Evolutionary conservation across 92 coral and sea anemone species (phyloP).

Genomic region (Hydrozoanthus gracilis): DNA sequence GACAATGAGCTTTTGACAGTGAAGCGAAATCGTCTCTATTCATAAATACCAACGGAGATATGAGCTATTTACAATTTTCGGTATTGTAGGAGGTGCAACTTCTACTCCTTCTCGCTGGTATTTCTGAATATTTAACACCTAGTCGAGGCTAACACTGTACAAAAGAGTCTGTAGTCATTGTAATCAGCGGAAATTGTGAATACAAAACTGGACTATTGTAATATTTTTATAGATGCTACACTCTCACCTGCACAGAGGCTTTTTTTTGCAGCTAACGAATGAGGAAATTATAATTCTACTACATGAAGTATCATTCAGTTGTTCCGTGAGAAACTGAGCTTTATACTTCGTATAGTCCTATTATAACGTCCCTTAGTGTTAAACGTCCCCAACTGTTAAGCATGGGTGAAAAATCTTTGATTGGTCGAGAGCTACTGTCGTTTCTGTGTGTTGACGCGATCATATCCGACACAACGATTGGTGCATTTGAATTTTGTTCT

Average conservation of each 20-base stretch:
- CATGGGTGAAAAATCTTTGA: not conserved
- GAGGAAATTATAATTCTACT: constrained; percentile 18
- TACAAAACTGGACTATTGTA: no score
- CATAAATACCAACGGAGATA: no score
- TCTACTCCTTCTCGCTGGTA: no score
- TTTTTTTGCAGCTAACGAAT: constrained; percentile 12
- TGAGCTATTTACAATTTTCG: no score
- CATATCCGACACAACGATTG: not conserved
- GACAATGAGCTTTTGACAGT: no score
- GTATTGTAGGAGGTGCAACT: no score
- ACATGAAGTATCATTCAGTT: constrained; percentile 14
- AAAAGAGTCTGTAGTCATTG: no score
- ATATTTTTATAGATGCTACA: no score
- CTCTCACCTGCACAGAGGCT: constrained; percentile 24
- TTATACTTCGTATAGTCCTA: constrained; percentile 17
- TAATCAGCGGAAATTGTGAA: no score
- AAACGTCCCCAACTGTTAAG: not conserved
- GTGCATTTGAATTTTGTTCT: not conserved
- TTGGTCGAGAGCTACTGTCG: not conserved
- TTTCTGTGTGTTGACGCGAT: not conserved
- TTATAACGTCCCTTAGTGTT: constrained; percentile 17
- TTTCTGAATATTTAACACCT: no score
- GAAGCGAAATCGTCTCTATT: no score
- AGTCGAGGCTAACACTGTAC: no score
- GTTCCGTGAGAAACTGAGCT: constrained; percentile 2